phyloP scores from a whole-genome alignment of 2,113 vertebrate species.

The Channa maculata region DNA sequence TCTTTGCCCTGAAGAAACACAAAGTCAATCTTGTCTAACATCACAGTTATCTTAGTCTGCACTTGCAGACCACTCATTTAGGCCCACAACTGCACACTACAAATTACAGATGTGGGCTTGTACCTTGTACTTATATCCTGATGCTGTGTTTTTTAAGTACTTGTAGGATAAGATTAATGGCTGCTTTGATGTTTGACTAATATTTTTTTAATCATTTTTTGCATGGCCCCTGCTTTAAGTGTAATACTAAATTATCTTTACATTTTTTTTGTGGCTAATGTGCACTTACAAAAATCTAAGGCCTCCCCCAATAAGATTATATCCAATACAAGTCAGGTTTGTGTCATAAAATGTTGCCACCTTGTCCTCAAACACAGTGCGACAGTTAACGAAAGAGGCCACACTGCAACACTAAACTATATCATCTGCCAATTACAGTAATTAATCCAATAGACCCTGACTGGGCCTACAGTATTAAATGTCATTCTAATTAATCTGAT shows the following conservation, averaged over 20 bases:
- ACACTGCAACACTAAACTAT: conserved; percentile 39
- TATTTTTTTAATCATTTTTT: not conserved
- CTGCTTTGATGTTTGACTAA: not conserved
- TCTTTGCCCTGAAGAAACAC: not conserved
- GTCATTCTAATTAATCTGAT: conserved; percentile 71
- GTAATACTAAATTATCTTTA: not conserved
- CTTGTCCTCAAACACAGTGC: conserved; percentile 58
- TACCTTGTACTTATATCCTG: no score
- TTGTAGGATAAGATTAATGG: not conserved
- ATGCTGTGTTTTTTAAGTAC: not conserved
- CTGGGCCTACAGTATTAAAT: conserved; percentile 58
- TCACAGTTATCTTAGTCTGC: no score
- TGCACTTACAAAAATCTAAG: conserved; percentile 57
- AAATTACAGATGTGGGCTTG: no score
- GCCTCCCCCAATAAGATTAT: conserved; percentile 23
- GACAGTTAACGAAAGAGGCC: conserved; percentile 61
- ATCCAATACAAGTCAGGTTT: conserved; percentile 56
- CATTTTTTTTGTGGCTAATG: not conserved
- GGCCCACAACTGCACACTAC: no score
- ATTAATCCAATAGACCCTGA: conserved; percentile 64
- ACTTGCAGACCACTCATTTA: not conserved
- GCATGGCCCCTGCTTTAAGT: not conserved
- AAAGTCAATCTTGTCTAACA: not conserved
- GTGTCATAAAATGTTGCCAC: conserved; percentile 54
- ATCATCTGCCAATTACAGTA: conserved; percentile 62